Conservation (phyloP, 2,113 vertebrate genomes). For the Onychorhynchus coronatus region DNA sequence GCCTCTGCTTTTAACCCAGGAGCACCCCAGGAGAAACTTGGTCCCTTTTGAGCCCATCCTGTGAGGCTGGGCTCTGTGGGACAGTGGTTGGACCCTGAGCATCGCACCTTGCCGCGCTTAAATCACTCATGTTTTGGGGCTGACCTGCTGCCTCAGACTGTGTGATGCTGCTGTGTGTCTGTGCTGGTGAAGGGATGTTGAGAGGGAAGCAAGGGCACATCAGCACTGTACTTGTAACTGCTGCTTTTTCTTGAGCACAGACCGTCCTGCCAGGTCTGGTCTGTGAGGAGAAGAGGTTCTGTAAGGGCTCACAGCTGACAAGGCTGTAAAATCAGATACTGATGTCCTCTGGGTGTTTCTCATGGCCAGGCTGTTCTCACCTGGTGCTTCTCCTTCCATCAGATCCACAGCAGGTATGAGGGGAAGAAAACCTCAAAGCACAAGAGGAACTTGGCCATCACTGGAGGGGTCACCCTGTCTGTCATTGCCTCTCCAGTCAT, state of each 20-base stretch:
- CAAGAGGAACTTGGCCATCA: slow-evolving; percentile 95
- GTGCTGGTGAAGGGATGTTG: neutral
- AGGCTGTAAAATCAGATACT: neutral
- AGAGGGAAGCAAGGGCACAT: neutral
- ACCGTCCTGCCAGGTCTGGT: neutral
- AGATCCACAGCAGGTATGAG: slow-evolving; percentile 98
- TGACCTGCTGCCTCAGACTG: neutral
- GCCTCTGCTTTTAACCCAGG: neutral
- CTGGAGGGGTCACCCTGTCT: slow-evolving; percentile 93
- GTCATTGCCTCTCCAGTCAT: slow-evolving; percentile 96
- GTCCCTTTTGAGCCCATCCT: neutral
- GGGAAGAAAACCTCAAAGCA: slow-evolving; percentile 93
- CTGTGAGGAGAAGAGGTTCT: neutral
- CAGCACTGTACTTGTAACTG: neutral
- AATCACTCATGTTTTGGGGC: neutral
- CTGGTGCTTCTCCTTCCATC: slow-evolving; percentile 26
- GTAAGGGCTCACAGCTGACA: neutral
- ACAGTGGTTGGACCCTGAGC: neutral
- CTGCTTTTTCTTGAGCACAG: neutral
- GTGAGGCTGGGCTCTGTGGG: neutral
- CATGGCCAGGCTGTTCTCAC: neutral
- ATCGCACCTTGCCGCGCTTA: neutral
- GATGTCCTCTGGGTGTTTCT: neutral
- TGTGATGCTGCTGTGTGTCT: neutral
- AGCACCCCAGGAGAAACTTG: neutral